Evolutionary conservation across 2,797 vertebrate species (phyloP).

Genomic region (Aldrovandia affinis): DNA sequence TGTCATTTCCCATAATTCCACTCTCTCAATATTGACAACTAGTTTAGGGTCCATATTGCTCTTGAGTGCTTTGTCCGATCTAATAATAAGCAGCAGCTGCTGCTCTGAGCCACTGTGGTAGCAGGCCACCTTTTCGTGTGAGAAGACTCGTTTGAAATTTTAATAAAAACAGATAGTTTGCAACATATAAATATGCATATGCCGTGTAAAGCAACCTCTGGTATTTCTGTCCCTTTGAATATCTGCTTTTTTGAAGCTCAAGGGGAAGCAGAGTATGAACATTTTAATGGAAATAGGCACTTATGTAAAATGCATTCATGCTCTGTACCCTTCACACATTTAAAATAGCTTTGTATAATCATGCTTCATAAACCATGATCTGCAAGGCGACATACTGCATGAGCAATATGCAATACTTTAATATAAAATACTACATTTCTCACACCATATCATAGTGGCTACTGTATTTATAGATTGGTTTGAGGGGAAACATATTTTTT

Average conservation of each 20-base stretch:
- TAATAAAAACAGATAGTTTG: constrained; percentile 57
- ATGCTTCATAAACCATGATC: background rate
- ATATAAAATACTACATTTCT: background rate
- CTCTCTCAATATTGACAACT: constrained; percentile 29
- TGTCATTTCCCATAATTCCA: constrained; percentile 10
- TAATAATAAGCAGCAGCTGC: constrained; percentile 45
- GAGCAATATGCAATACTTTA: background rate
- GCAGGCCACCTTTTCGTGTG: constrained; percentile 54
- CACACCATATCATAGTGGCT: background rate
- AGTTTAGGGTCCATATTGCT: background rate
- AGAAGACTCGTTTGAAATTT: constrained; percentile 64
- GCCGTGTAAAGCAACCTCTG: constrained; percentile 32
- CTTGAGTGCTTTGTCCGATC: constrained; percentile 20
- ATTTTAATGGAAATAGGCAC: constrained; percentile 59
- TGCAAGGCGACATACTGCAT: constrained; percentile 23
- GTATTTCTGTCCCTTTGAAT: constrained; percentile 38
- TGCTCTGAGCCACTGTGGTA: constrained; percentile 44
- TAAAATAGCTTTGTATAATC: constrained; percentile 44
- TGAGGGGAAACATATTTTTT: background rate
- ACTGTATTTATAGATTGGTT: background rate
- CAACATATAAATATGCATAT: constrained; percentile 56
- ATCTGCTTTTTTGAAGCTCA: constrained; percentile 32
- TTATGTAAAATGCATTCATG: constrained; percentile 51
- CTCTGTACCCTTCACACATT: constrained; percentile 48
- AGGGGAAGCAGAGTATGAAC: constrained; percentile 46